Evolutionary conservation across 2,888 invertebrate genomes (phyloP), one percentile per base, ranked within the genome.

Genomic region (Perizoma affinitatum): DNA sequence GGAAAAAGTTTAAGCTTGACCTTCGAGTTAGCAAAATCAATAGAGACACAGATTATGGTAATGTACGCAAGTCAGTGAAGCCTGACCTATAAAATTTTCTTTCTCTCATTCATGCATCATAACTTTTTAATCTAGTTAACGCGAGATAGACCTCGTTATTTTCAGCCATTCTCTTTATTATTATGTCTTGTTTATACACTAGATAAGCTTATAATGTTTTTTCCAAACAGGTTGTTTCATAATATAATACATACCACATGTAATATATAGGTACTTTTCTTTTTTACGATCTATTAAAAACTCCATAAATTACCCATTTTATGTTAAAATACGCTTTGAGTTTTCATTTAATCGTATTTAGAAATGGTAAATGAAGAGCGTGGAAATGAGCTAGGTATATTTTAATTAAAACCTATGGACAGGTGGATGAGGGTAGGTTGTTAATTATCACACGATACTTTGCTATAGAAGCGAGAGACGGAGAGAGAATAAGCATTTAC

Each of bases 31-130:
- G 22, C 1, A 22, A 38, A 38, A 72, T 79, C 79, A 69, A 76
- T 75, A 70, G 62, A 65, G 65, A 67, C 65, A 60, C 42, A 66
- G 76, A 77, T 80, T 80, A 82, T 79, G 82, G 71, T 79, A 82
- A 81, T 80, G 67, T 71, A 76, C 75, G 75, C 73, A 72, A 68
- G 71, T 72, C 72, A 72, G 74, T 70, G 70, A 71, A 73, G 78
- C 74, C 75, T 70, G 68, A 66, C 70, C 68, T 75, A 80, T 80
- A 74, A 72, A 70, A 75, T 76, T 73, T 73, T 63, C 74, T 57
- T 65, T 65, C 59, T 61, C 58, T 54, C 55, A 65, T 73, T 72
- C 70, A 72, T 70, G 72, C 75, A 67, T 70, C 68, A 70, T 68
- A 72, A 74, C 65, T 68, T 73, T 73, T 71, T 68, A 71, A 68